Evolutionary conservation across 2,888 invertebrate species (phyloP).

Genomic region (Luperina testacea): DNA sequence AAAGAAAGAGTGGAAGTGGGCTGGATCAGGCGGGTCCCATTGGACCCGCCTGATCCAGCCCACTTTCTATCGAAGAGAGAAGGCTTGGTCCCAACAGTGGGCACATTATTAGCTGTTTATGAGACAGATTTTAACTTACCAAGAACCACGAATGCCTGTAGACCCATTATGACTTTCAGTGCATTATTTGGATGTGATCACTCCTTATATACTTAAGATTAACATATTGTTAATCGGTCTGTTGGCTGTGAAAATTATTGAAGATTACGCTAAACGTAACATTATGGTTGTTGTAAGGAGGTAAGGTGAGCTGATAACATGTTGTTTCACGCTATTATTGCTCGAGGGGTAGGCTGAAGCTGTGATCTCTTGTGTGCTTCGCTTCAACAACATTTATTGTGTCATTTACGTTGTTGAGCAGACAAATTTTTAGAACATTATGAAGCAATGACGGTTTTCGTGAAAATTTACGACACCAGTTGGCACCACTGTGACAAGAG

Average conservation of each 20-base stretch:
- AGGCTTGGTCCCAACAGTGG: background rate
- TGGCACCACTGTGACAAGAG: too few species aligned
- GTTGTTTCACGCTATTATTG: background rate
- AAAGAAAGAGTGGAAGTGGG: too few species aligned
- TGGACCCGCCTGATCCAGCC: too few species aligned
- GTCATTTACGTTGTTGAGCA: too few species aligned
- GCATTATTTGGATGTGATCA: rapidly evolving
- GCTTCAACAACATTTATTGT: too few species aligned
- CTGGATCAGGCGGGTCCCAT: too few species aligned
- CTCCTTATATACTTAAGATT: slow-evolving; percentile 44
- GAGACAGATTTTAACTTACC: slow-evolving; percentile 64
- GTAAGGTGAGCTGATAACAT: background rate
- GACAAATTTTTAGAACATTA: too few species aligned
- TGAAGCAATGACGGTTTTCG: too few species aligned
- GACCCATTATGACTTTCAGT: slow-evolving; percentile 63
- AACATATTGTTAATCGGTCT: slow-evolving; percentile 9
- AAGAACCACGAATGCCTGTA: slow-evolving; percentile 67
- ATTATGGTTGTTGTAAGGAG: background rate
- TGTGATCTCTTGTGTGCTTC: too few species aligned
- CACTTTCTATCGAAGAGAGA: background rate
- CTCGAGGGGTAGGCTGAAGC: background rate
- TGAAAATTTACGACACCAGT: too few species aligned
- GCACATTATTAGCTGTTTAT: background rate
- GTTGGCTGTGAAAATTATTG: background rate
- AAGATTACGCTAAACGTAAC: background rate